Evolutionary conservation across 1,140 invertebrate genomes (phyloP).

Genomic region (Lutraria rhynchaena): DNA sequence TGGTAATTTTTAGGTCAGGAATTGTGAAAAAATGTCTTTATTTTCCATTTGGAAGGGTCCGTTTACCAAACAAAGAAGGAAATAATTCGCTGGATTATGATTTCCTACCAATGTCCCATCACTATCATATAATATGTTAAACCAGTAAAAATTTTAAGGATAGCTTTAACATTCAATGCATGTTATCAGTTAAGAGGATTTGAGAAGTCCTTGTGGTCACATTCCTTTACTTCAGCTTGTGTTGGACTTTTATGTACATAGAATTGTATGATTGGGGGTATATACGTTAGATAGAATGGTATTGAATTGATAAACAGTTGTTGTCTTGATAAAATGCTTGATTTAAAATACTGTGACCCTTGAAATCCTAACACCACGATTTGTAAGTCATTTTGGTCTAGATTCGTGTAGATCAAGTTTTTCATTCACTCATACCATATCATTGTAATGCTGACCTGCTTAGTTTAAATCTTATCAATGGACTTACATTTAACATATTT

Average conservation of each 20-base stretch:
- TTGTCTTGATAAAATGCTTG: background rate
- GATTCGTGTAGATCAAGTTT: background rate
- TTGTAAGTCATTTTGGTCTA: background rate
- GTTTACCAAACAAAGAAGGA: background rate
- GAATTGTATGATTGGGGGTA: background rate
- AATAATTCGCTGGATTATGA: background rate
- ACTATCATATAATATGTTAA: background rate
- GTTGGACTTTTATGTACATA: constrained; percentile 6
- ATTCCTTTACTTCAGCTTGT: constrained; percentile 1
- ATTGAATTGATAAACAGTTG: background rate
- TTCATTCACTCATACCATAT: background rate
- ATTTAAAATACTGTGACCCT: background rate
- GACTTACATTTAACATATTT: too few relatives aligned
- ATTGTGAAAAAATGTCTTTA: too few relatives aligned
- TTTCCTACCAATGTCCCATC: too few relatives aligned
- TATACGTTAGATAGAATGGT: constrained; percentile 1
- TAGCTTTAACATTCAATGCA: background rate
- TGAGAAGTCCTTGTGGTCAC: background rate
- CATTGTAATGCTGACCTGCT: background rate
- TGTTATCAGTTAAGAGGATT: constrained; percentile 23
- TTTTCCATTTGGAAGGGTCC: too few relatives aligned
- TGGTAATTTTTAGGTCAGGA: background rate
- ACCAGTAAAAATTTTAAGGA: background rate
- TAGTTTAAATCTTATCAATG: too few relatives aligned
- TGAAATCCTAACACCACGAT: too few relatives aligned